Evolutionary conservation across 92 coral and sea anemone species (phyloP), one percentile per base, ranked within the genome.

Genomic region (Palythoa grandis): DNA sequence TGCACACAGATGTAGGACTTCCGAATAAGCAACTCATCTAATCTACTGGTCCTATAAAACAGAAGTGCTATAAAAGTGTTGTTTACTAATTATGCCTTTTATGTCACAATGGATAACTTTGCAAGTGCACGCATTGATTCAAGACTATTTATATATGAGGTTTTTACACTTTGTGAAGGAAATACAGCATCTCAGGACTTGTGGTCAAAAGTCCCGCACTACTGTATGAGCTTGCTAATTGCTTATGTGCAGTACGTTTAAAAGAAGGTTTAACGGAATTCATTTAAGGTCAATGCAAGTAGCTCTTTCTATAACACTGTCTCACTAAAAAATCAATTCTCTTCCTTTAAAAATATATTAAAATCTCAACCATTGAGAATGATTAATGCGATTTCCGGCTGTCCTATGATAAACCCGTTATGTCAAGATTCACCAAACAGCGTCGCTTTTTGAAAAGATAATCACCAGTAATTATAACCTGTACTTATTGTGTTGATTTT

Each of bases 401-500:
- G 50, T 43, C 11, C 19, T 56, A 12, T 12, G 61, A 12, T 16
- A 56, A 16, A 14, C 39, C 54, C 79, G 12, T 50, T 20, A 47
- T 50, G 35, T 61, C 11, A 37, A 40, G 11, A 68, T 38, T 78
- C 47, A 61, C 24, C 72, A 65, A 40, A 66, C 37, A 43, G 65
- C 47, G 72, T 24, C 70, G 83, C 83, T 37, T 23, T 74, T 74
- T 74, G 14, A 50, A 78, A 78, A 47, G 19, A 77, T 39, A 43
- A 80, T 63, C 58, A 10, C 22, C 58, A 19, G 48, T 61, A 40
- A 63, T 12, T 22, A 80, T 52, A 80, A 80, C 74, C 38, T 65
- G 29, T 48, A 43, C 37, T 80, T 80, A 80, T 61, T 3, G 40
- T 67, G 85, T 80, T 80, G 85, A 80, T 73, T 40, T 66, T 80